Base-by-base conservation (phyloP, 2,113 vertebrate genomes). In the Nothoprocta perdicaria region DNA sequence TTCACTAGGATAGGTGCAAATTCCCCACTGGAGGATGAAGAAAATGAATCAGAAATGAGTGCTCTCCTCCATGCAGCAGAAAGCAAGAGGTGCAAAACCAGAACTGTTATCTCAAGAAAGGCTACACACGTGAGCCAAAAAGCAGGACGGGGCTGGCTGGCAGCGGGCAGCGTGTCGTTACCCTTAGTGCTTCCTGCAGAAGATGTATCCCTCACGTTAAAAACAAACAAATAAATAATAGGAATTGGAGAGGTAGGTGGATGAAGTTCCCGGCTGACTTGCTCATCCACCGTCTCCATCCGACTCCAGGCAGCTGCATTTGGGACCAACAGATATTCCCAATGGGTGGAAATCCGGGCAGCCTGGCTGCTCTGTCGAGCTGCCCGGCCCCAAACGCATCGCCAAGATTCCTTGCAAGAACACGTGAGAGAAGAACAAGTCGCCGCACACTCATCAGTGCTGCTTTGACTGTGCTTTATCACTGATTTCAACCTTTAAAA, bases 31-130 rank as follows among this genome's bases (percentile, higher is more conserved):
- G 82, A 35, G 60, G 23, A 50, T 6, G 8, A 69, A 27, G 16
- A 65, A 66, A 24, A 29, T 31, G 38, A 6, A 4, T 21, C 22
- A 53, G 55, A 80, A 60, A 38, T 0, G 0, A 73, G n/a, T 41
- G 35, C 48, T 89, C 35, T 75, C 17, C 52, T 1, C 5, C 5
- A 0, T 1, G 27, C 71, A 21, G 55, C 63, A 85, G 82, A 58
- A 58, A 71, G 22, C 27, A 0, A 0, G 4, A 52, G 55, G 65
- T n/a, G 76, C 80, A 69, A 26, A 65, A 27, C 72, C 57, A 89
- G 82, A 43, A n/a, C 68, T 17, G 12, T 27, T 26, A 35, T 52
- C 76, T 35, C 80, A 17, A 77, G 76, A 41, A 60, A 45, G 3
- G 31, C 38, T 86, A 53, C 33, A 72, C 43, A 68, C 6, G 38